Base-by-base conservation (phyloP, 2,113 vertebrate species). In the Glaucidium brasilianum region DNA sequence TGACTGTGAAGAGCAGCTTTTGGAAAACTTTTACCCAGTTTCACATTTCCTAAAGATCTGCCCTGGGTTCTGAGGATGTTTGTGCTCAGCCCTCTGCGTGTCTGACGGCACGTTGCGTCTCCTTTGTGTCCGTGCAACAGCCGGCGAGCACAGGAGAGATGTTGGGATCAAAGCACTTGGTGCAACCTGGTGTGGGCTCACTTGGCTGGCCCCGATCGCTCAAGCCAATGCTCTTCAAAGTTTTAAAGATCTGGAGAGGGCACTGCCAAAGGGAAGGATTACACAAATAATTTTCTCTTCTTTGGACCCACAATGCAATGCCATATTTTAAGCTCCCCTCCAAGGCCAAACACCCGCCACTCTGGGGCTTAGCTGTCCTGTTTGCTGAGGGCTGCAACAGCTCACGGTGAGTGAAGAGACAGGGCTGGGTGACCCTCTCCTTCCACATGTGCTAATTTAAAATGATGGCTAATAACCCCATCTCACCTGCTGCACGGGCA, bases 101-200 rank as follows among this genome's bases (percentile, higher is more conserved):
- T 6, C 9, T 1, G 11, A 6, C 2, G 2, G 14, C 0, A 17
- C 1, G 2, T 0, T 3, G n/a, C 41, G 64, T 47, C 15, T 66
- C 63, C 88, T 27, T 5, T 4, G 2, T 0, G 7, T 2, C 37
- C 1, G n/a, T 3, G 49, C 10, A 0, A 4, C 0, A 10, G 26
- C 37, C 27, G 6, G 22, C 0, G 12, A 1, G 0, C 66, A 72
- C 67, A 20, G 80, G 32, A 53, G 49, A 22, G 64, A 12, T 2
- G 47, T 3, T 3, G 2, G 47, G 19, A 18, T 32, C 47, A 6
- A 3, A 3, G 4, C 79, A 4, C 26, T 18, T 1, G 2, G 32
- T 19, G 35, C 20, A 7, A 1, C 0, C 25, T 71, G 32, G 41
- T 3, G 15, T 18, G 50, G 41, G 39, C 22, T 52, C 9, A 3